These are phyloP conservation scores for Macrobrachium nipponense DNA, from an alignment of 1,140 invertebrate genomes.

Conservation along the genomic window DNA sequence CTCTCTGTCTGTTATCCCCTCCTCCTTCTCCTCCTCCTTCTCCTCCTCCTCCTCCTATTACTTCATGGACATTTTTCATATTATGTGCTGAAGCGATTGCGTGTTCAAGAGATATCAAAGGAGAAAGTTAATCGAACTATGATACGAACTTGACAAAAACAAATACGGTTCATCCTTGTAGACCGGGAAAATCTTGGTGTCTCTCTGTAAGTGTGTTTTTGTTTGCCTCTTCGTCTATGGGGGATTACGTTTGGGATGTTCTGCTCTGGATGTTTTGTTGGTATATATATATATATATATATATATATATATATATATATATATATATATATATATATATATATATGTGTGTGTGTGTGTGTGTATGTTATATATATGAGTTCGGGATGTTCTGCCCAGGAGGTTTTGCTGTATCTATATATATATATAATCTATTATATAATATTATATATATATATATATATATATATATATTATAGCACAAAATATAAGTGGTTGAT, in stretches of 20 bases:
- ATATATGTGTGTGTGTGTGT: not conserved
- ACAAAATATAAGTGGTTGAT: no score
- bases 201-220: no score
- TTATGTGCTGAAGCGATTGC: no score
- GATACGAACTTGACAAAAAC: no score
- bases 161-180: no score
- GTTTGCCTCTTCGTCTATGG: no score
- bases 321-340: no score
- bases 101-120: no score
- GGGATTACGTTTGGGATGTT: not conserved
- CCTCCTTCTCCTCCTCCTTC: not conserved
- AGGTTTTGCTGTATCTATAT: not conserved
- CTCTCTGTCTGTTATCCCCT: not conserved
- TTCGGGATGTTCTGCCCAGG: no score
- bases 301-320: slow-evolving; percentile 6
- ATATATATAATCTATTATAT: not conserved
- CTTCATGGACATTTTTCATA: not conserved
- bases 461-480: not conserved
- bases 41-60: not conserved
- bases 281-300: slow-evolving; percentile 4
- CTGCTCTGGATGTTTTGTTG: not conserved
- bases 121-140: no score
- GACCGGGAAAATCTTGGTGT: no score
- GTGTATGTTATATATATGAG: not conserved
- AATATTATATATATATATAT: not conserved